These are phyloP conservation scores for Coracias cyanogaster DNA, from an alignment of 2,797 vertebrate species.

Conservation along the genomic window DNA sequence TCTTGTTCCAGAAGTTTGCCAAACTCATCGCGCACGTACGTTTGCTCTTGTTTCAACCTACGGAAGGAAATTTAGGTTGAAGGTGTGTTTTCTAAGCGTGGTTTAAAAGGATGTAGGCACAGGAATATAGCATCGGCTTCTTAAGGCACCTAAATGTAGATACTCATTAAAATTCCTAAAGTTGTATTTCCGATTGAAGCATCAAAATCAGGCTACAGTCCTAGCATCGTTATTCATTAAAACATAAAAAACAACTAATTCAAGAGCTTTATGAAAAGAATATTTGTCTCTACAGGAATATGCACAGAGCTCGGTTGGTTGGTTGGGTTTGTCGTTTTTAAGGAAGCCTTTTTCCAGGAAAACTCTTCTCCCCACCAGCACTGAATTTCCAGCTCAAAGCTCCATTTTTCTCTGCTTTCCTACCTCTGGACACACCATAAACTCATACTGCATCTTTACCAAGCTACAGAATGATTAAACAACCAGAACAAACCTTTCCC, in stretches of 20 bases:
- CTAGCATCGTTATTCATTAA: neutral
- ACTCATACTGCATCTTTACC: neutral
- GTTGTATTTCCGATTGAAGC: neutral
- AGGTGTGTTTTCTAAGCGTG: rapidly evolving
- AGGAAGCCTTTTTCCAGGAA: neutral
- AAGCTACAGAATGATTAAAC: neutral
- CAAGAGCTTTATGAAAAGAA: neutral
- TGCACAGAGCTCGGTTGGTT: rapidly evolving
- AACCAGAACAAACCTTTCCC: neutral
- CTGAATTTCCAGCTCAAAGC: neutral
- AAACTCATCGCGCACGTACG: slow-evolving; percentile 76
- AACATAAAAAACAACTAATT: rapidly evolving
- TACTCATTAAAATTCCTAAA: neutral
- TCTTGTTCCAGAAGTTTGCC: slow-evolving; percentile 85
- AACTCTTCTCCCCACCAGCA: neutral
- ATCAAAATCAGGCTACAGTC: neutral
- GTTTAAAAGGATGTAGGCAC: neutral
- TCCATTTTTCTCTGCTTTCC: neutral
- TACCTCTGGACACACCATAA: neutral
- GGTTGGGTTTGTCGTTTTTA: neutral
- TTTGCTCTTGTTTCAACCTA: slow-evolving; percentile 76
- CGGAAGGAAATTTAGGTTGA: neutral
- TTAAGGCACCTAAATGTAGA: neutral
- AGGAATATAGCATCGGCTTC: no score
- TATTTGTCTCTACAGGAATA: neutral